Percentiles rank a stretch among this genome's conserved stretches.
phyloP scores from a whole-genome alignment of 2,113 vertebrate genomes.

The Bujurquina vittata region DNA sequence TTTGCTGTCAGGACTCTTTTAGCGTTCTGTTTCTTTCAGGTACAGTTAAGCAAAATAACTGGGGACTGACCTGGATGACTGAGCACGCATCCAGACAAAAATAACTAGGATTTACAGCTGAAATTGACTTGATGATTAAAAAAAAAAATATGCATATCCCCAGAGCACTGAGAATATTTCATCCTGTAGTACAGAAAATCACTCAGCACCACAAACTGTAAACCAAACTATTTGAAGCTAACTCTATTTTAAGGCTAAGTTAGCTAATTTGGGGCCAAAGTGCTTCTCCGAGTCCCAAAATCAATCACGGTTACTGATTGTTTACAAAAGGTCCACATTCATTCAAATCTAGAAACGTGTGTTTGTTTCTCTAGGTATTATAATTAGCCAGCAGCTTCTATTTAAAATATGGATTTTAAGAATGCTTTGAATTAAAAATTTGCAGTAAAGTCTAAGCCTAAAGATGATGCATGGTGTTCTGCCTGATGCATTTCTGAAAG shows the following conservation, averaged over 20 bases:
- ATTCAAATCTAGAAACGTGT: background rate
- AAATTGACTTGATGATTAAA: background rate
- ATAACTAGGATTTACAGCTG: background rate
- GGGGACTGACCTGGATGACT: background rate
- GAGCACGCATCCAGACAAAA: background rate
- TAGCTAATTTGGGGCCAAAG: background rate
- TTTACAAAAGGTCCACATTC: background rate
- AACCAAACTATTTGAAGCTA: background rate
- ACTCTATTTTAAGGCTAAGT: background rate
- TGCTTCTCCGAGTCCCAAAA: background rate
- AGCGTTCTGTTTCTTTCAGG: too few species aligned
- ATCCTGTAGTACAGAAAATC: background rate
- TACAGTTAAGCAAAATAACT: too few species aligned
- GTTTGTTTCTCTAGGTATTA: background rate
- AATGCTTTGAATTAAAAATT: background rate
- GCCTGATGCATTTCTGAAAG: background rate
- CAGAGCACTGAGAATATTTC: background rate
- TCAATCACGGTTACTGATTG: background rate
- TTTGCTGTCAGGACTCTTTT: too few species aligned
- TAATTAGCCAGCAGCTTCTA: background rate
- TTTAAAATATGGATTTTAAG: background rate
- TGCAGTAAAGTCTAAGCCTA: fast-evolving
- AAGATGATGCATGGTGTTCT: background rate
- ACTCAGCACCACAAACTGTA: background rate
- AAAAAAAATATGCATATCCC: background rate